Evolutionary conservation across 2,797 vertebrate genomes (phyloP), one percentile per base, ranked within the genome.

Genomic region (Microtus obscurus): DNA sequence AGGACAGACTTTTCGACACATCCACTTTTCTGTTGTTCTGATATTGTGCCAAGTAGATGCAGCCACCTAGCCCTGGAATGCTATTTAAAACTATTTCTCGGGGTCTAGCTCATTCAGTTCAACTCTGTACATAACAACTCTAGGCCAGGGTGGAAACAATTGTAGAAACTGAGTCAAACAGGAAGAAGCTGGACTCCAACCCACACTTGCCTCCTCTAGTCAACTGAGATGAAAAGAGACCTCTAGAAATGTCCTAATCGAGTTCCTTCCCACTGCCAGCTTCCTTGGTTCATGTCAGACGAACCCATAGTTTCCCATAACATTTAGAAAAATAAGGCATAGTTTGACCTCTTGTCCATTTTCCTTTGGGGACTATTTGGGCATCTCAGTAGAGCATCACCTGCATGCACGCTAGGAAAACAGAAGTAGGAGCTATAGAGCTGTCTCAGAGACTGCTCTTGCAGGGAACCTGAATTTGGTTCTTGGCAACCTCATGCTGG

Each of bases 271-370:
- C 81, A 76, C 78, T 82, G 9, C 51, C 31, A 1, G 90, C 93
- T 95, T 92, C 91, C 89, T 63, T 73, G 59, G 19, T 16, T 76
- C 69, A 1, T 43, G 43, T 71, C 61, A 4, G 43, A 86, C 11
- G 40, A 88, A 59, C 53, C 43, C 86, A 9, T 45, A 71, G 65
- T 34, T 86, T 87, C 87, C 73, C 86, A 88, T 85, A 89, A 95
- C 23, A 71, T 91, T 95, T 90, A 43, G 21, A 51, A 91, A 96
- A 89, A 53, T 40, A 74, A 96, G 53, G 71, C 27, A 63, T 61
- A 91, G 79, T 96, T 95, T n/a, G 87, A 53, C 48, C 78, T 89
- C n/a, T 25, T 31, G 16, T 91, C 78, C 59, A 59, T 91, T 90
- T 93, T 82, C 31, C 45, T 88, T 91, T 81, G 61, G 80, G 51